Evolutionary conservation across 2,888 invertebrate species (phyloP).

Genomic region (Byasa hedistus): DNA sequence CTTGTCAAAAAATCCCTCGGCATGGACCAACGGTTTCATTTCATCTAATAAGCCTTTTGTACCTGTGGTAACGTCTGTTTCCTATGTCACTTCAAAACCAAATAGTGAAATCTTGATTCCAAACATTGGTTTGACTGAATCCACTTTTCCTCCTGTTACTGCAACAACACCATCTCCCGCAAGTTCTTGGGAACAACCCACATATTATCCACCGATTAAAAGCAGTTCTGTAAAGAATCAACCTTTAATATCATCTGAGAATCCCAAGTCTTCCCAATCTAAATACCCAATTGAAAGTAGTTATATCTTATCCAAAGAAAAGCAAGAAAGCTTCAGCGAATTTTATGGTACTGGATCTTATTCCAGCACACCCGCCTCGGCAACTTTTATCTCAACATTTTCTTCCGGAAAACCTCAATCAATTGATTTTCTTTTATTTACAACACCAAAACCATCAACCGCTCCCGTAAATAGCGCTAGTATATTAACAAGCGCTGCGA

Average conservation of each 20-base stretch:
- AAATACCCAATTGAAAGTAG: conserved; percentile 2
- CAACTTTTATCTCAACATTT: not conserved
- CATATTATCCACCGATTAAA: not conserved
- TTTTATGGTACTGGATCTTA: not conserved
- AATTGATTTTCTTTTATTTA: not conserved
- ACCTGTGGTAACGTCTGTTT: conserved; percentile 6
- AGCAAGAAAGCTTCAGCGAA: not conserved
- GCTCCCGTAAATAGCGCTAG: not conserved
- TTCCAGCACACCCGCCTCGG: too few species aligned
- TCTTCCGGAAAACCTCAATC: conserved; percentile 3
- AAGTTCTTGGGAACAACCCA: conserved; percentile 9
- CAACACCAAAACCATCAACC: not conserved
- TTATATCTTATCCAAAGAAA: conserved; percentile 3
- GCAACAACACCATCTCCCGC: not conserved
- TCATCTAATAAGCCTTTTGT: not conserved
- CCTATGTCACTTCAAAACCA: conserved; percentile 1
- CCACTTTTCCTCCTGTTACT: not conserved
- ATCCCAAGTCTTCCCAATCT: not conserved
- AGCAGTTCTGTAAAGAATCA: not conserved
- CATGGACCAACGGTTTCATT: not conserved
- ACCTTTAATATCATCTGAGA: not conserved
- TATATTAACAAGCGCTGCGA: not conserved
- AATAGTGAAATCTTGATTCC: not conserved
- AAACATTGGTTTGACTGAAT: conserved; percentile 1
- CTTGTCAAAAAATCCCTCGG: not conserved